phyloP scores from a whole-genome alignment of 2,888 invertebrate genomes.

The Lymantria dispar region DNA sequence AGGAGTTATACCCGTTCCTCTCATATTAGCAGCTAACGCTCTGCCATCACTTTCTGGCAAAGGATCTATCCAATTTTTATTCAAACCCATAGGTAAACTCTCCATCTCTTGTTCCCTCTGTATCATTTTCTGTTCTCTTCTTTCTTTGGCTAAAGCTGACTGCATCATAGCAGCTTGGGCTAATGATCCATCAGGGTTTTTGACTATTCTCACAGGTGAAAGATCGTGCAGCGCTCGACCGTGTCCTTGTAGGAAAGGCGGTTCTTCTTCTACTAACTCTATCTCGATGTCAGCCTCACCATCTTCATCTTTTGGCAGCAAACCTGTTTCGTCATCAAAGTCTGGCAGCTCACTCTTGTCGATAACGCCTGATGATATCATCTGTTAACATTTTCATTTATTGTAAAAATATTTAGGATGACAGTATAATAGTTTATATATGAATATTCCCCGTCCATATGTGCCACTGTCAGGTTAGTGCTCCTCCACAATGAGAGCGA shows the following conservation, averaged over 20 bases:
- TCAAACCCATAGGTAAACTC: constrained; percentile 87
- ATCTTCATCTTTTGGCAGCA: constrained; percentile 94
- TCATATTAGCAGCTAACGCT: constrained; percentile 88
- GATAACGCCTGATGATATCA: constrained; percentile 95
- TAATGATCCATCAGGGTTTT: constrained; percentile 99
- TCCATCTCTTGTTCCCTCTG: constrained; percentile 96
- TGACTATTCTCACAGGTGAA: constrained; percentile 96
- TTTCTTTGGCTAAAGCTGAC: constrained; percentile 97
- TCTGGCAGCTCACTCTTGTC: constrained; percentile 97
- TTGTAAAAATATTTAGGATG: no score
- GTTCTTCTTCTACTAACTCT: constrained; percentile 99
- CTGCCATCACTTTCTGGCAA: constrained; percentile 91
- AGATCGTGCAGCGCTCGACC: constrained; percentile 95
- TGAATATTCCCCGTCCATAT: no score
- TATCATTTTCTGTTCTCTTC: constrained; percentile 97
- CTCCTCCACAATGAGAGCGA: no score
- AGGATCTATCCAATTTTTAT: constrained; percentile 98
- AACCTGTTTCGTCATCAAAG: constrained; percentile 98
- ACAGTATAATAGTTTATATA: no score
- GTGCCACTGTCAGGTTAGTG: no score
- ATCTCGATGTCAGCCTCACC: constrained; percentile 99
- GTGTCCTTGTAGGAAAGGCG: constrained; percentile 97
- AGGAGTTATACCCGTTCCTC: constrained; percentile 91
- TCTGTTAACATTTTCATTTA: constrained; percentile 63
- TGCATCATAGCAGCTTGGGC: constrained; percentile 99